Base-by-base conservation (phyloP, 2,113 vertebrate genomes). In the Carassius carassius region DNA sequence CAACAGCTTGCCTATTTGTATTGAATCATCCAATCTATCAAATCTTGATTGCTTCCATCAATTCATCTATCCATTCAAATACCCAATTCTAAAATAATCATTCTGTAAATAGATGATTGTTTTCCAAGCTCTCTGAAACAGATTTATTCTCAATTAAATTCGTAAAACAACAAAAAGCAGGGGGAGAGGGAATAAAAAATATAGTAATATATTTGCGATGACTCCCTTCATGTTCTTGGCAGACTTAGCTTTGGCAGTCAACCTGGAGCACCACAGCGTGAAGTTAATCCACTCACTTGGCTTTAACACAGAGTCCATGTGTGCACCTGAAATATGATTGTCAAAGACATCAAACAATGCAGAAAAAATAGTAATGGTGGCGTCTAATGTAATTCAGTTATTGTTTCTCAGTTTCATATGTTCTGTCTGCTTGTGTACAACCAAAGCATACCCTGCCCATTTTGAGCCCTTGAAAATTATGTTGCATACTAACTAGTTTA, bases 251-350 rank as follows among this genome's bases (percentile, higher is more conserved):
- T 72, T 72, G 80, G 47, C 80, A 70, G 47, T 56, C 47, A 35
- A 60, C 65, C 80, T 72, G 25, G 51, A 82, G n/a, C 32, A 81
- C 2, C 21, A 70, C 47, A 75, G 73, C 14, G 6, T 82, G 32
- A 58, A 37, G 14, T 56, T 37, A 81, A 70, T 82, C 65, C 49
- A 21, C 11, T 54, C 49, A 23, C 23, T 35, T 56, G 80, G 47
- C 65, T 35, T 29, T 54, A 25, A 17, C 17, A 21, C 17, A 21
- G 17, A 32, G 23, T 76, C 74, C 25, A 17, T 56, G 17, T 10
- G 19, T 16, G 10, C 17, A 77, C 75, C 49, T 11, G 25, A 35
- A 54, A 58, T 17, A 11, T 32, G 23, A 32, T 25, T 63, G 60
- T 63, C 60, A 63, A 63, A 63, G 12, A 63, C n/a, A 13, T 12